Evolutionary conservation across 2,888 invertebrate species (phyloP).

Genomic region (Platycheirus rosarum): DNA sequence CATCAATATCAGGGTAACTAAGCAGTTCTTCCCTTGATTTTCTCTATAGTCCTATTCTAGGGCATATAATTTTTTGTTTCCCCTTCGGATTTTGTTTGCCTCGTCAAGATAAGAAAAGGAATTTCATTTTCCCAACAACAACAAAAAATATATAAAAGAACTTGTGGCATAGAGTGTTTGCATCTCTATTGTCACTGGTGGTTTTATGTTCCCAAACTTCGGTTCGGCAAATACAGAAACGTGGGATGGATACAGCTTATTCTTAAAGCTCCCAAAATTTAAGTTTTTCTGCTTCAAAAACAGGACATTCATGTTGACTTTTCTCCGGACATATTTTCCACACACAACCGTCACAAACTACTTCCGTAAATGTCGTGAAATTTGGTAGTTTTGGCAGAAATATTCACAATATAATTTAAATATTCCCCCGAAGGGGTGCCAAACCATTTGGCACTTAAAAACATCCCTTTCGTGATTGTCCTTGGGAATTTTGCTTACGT

Average conservation of each 20-base stretch:
- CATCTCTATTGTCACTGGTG: neutral
- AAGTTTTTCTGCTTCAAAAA: too few species aligned
- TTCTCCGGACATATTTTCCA: too few species aligned
- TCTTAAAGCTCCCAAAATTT: too few species aligned
- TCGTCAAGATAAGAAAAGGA: constrained; percentile 5
- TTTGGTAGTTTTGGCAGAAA: neutral
- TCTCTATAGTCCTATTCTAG: neutral
- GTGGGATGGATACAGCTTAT: neutral
- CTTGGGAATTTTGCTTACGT: neutral
- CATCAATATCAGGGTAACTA: constrained; percentile 14
- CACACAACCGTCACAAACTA: too few species aligned
- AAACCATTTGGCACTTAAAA: constrained; percentile 20
- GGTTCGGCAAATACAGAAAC: neutral
- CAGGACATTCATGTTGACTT: too few species aligned
- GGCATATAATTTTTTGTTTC: neutral
- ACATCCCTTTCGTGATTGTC: neutral
- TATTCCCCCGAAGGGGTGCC: constrained; percentile 14
- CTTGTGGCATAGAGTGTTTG: constrained; percentile 15
- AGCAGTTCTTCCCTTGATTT: constrained; percentile 3
- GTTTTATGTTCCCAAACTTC: constrained; percentile 24
- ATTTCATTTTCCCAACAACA: neutral
- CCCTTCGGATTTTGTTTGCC: neutral
- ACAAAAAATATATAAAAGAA: constrained; percentile 10
- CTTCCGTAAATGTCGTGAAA: neutral
- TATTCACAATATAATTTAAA: constrained; percentile 26